Evolutionary conservation across 1,140 invertebrate species (phyloP), one percentile per base, ranked within the genome.

Genomic region (Brachionus manjavacas): DNA sequence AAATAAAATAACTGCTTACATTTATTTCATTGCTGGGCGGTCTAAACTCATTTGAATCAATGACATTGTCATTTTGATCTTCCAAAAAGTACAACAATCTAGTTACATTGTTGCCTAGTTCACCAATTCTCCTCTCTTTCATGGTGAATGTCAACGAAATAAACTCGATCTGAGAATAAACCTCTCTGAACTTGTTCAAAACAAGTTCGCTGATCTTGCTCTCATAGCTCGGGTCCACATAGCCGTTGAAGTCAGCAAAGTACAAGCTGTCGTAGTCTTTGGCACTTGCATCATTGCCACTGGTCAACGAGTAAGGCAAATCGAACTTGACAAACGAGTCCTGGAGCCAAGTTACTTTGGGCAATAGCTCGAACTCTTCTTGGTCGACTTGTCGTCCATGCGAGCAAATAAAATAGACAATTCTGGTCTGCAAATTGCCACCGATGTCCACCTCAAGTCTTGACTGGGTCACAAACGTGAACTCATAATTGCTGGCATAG

Each of bases 81-180:
- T 64, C 79, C 14, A 81, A 81, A 46, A 64, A 81, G 39, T 81
- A 81, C 52, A 64, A 25, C 6, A 81, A 35, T 46, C 79, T 60
- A 25, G 79, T 81, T 6, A 81, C 31, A 60, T 64, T 60, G 25
- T 81, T 81, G 11, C 79, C 79, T 2, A 60, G 23, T 16, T 64
- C 79, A 25, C 79, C 79, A 39, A 81, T 60, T 64, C 79, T 52
- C n/a, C 25, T 81, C 52, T 81, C 79, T 68, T 81, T 81, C 52
- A 68, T 68, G 0, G 64, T 81, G 25, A 81, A 68, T 9, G 14
- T 81, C 35, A 81, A 81, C 12, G 35, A 28, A 43, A 81, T 68
- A 25, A 64, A 68, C 39, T 81, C 20, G 25, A 81, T 16, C 20
- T 81, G 49, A 2, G 20, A 23, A 64, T 81, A 81, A 12, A 46